Evolutionary conservation across 2,113 vertebrate species (phyloP).

Genomic region (Corythornis vintsioides): DNA sequence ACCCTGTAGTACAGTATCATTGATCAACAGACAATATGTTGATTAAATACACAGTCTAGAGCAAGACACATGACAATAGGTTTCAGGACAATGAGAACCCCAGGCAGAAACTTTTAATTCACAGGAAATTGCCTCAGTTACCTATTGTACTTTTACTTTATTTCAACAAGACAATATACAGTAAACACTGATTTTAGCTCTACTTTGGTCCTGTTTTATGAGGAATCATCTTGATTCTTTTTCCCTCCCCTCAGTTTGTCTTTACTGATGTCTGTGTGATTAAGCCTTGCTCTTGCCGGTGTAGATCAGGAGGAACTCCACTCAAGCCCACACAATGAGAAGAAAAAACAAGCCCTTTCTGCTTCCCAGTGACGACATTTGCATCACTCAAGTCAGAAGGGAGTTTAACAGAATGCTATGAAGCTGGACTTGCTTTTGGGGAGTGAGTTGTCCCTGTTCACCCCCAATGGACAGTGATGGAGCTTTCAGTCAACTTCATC

Average conservation of each 20-base stretch:
- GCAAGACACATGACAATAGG: background rate
- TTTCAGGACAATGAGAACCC: background rate
- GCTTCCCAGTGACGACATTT: background rate
- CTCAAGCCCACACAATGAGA: background rate
- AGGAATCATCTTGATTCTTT: background rate
- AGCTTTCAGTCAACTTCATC: background rate
- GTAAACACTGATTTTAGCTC: background rate
- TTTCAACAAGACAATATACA: background rate
- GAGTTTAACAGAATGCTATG: background rate
- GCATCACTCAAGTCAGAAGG: background rate
- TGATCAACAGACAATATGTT: background rate
- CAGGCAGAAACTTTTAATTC: background rate
- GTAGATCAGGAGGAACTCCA: background rate
- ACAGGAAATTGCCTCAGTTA: background rate
- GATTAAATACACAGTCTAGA: background rate
- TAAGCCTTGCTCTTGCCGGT: background rate
- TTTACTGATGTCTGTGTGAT: background rate
- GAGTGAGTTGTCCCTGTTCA: background rate
- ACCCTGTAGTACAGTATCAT: background rate
- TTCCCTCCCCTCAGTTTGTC: fast-evolving
- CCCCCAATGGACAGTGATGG: background rate
- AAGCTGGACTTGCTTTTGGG: background rate
- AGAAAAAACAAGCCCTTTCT: background rate
- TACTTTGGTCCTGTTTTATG: background rate
- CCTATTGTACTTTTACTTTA: background rate